These are phyloP conservation scores for Cryptotermes secundus DNA, from an alignment of 1,140 invertebrate genomes.

Conservation along the genomic window DNA sequence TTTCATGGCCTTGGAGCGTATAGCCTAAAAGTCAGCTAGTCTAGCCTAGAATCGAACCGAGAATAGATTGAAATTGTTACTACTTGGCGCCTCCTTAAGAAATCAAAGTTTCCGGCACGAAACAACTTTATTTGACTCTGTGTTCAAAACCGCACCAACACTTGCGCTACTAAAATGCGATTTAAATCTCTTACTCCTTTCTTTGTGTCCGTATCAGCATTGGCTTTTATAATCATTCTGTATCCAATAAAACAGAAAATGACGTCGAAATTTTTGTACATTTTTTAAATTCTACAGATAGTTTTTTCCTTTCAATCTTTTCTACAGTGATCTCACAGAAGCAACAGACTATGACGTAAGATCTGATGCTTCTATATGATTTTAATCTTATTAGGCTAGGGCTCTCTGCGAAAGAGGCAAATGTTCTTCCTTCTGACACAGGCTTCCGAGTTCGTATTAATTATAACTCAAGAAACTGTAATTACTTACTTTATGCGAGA, in stretches of 20 bases:
- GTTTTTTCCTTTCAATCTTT: neutral
- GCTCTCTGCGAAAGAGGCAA: neutral
- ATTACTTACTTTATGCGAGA: neutral
- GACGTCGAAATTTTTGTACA: neutral
- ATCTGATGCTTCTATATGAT: neutral
- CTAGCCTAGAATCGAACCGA: too few relatives aligned
- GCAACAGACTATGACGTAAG: too few relatives aligned
- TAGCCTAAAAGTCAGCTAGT: too few relatives aligned
- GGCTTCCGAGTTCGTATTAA: neutral
- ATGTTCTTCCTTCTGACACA: neutral
- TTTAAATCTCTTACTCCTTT: neutral
- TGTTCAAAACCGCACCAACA: too few relatives aligned
- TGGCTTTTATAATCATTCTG: neutral
- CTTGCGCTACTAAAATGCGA: too few relatives aligned
- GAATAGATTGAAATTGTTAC: too few relatives aligned
- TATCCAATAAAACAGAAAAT: neutral
- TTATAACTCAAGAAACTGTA: neutral
- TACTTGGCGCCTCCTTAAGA: too few relatives aligned
- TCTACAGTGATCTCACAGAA: neutral
- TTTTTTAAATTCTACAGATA: neutral
- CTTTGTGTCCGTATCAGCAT: neutral
- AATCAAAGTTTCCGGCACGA: too few relatives aligned
- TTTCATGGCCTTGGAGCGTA: too few relatives aligned
- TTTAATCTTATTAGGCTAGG: neutral
- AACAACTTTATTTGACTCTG: too few relatives aligned